These are phyloP conservation scores for Tetramorium bicarinatum DNA, from an alignment of 2,888 invertebrate species.

Conservation along the genomic window DNA sequence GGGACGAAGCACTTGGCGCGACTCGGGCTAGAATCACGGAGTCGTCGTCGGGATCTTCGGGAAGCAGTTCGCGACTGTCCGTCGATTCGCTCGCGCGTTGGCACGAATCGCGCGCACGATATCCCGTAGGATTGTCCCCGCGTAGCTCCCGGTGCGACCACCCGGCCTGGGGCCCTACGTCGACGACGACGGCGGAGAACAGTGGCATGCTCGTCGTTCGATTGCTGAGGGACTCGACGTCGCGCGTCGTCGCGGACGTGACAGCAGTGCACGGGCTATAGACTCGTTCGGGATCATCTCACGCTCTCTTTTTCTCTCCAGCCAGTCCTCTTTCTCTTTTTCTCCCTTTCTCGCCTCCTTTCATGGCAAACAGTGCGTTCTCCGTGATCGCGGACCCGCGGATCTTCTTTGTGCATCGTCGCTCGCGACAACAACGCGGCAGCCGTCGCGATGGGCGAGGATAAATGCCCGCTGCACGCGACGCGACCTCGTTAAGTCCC, in stretches of 20 bases:
- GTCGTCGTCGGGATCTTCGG: slow-evolving; percentile 38
- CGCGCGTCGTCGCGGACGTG: slow-evolving; percentile 70
- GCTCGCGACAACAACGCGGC: not conserved
- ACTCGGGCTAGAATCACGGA: slow-evolving; percentile 64
- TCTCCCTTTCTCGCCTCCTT: slow-evolving; percentile 20
- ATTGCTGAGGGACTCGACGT: slow-evolving; percentile 42
- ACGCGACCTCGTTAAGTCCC: not conserved
- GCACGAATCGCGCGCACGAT: not conserved
- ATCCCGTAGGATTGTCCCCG: not conserved
- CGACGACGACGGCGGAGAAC: not conserved
- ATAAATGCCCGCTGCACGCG: slow-evolving; percentile 40
- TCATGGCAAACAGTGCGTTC: slow-evolving; percentile 67
- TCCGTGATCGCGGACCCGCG: slow-evolving; percentile 57
- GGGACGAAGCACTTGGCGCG: not conserved
- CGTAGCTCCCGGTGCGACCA: slow-evolving; percentile 64
- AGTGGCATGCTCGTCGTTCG: slow-evolving; percentile 38
- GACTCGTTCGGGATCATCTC: slow-evolving; percentile 65
- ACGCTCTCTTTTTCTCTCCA: not conserved
- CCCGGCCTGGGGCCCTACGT: not conserved
- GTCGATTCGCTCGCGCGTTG: not conserved
- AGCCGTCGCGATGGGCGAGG: slow-evolving; percentile 59
- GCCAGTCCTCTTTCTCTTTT: not conserved
- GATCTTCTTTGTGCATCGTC: slow-evolving; percentile 8
- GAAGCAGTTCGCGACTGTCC: slow-evolving; percentile 54
- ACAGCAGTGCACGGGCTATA: slow-evolving; percentile 70